Evolutionary conservation across 1,140 invertebrate genomes (phyloP).

Genomic region (Aradophagus sp.): DNA sequence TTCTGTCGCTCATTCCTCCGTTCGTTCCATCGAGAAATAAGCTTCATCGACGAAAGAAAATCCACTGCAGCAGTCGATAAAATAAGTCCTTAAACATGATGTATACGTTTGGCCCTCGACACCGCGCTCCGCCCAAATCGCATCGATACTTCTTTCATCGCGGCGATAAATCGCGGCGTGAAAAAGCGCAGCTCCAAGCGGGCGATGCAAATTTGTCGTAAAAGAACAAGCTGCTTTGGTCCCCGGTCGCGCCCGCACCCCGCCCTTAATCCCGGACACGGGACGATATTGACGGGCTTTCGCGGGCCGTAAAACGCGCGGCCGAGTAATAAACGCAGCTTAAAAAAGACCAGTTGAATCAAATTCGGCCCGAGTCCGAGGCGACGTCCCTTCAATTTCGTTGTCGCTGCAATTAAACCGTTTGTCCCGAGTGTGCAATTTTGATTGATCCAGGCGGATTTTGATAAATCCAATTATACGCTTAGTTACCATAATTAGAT

Average conservation of each 20-base stretch:
- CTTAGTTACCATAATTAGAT: conserved; percentile 33
- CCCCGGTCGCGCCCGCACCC: too few relatives aligned
- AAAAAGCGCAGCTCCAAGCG: conserved; percentile 3
- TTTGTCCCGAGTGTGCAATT: conserved; percentile 6
- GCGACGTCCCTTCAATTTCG: background rate
- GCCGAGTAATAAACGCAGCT: background rate
- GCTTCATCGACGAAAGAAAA: too few relatives aligned
- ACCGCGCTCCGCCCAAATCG: too few relatives aligned
- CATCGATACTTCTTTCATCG: conserved; percentile 13
- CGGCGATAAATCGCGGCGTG: conserved; percentile 10
- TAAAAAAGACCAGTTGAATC: conserved; percentile 3
- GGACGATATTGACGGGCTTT: conserved; percentile 6
- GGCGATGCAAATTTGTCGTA: conserved; percentile 15
- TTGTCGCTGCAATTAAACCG: conserved; percentile 1
- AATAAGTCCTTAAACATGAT: too few relatives aligned
- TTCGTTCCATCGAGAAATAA: too few relatives aligned
- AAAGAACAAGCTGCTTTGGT: conserved; percentile 6
- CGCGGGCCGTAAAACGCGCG: background rate
- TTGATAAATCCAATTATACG: conserved; percentile 18
- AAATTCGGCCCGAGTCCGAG: background rate
- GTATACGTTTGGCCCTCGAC: too few relatives aligned
- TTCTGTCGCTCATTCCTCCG: too few relatives aligned
- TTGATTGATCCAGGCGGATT: conserved; percentile 12
- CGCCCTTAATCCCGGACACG: too few relatives aligned
- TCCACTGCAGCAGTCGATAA: too few relatives aligned